Percentiles rank a stretch among this genome's conserved stretches.
phyloP scores from a whole-genome alignment of 2,113 vertebrate species.

The Cryptotis parvus region DNA sequence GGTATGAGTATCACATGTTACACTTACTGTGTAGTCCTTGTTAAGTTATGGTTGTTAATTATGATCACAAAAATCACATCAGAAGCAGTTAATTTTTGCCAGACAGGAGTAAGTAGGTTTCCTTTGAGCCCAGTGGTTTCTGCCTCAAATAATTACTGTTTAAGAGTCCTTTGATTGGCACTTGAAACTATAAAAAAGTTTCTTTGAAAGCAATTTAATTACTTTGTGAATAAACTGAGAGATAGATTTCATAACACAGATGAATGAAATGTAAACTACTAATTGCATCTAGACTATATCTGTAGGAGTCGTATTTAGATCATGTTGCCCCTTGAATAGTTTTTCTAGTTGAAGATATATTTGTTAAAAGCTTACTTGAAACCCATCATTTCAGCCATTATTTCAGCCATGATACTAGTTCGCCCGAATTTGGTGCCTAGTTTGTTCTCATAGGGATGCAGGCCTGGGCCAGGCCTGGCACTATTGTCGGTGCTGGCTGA shows the following conservation, averaged over 20 bases:
- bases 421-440: not conserved
- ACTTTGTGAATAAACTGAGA: slow-evolving; percentile 55
- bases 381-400: not conserved
- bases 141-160: slow-evolving; percentile 57
- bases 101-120: slow-evolving; percentile 55
- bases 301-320: slow-evolving; percentile 58
- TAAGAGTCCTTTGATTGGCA: slow-evolving; percentile 59
- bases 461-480: not conserved
- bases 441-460: not conserved
- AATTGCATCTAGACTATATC: slow-evolving; percentile 42
- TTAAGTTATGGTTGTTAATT: slow-evolving; percentile 34
- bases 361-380: slow-evolving; percentile 42
- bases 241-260: slow-evolving; percentile 61
- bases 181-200: slow-evolving; percentile 60
- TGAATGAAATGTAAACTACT: slow-evolving; percentile 70
- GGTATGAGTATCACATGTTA: not conserved
- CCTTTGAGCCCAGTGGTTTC: slow-evolving; percentile 60
- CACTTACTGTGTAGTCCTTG: not conserved
- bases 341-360: slow-evolving; percentile 17
- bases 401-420: not conserved
- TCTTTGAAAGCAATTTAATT: slow-evolving; percentile 66
- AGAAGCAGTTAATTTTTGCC: slow-evolving; percentile 48
- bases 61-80: slow-evolving; percentile 44
- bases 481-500: not conserved
- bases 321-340: slow-evolving; percentile 10